Base-by-base conservation (phyloP, 2,888 invertebrate species). In the Leptothorax acervorum region DNA sequence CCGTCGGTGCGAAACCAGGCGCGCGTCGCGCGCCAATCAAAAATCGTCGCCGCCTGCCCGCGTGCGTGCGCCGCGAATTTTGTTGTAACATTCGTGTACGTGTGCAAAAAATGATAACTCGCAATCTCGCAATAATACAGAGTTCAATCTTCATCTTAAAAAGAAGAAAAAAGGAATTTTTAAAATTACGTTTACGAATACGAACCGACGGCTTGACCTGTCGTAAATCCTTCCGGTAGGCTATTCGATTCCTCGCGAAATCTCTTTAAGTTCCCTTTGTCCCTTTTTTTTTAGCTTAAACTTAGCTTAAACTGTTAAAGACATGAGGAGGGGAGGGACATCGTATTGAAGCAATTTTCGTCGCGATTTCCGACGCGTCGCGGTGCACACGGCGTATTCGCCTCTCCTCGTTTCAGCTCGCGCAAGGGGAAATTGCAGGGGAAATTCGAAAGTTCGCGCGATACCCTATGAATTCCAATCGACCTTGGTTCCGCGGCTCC, bases 401-500 rank as follows among this genome's bases (percentile, higher is more conserved):
- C 89, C 90, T 86, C 86, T 84, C 86, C 91, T 91, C 92, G 92
- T 90, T 91, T 86, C 91, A 90, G 91, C 91, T 89, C 90, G 88
- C 86, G 89, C 90, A 92, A 83, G 92, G 92, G 94, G 94, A 94
- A 94, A 94, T 94, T 94, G 92, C 92, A 93, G 92, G 93, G 94
- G 94, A 94, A 94, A 94, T 93, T 93, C 91, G 94, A 94, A 94
- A 94, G 93, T 94, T 93, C 91, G 90, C 88, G 88, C 90, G 91
- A 91, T 90, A 90, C 88, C 86, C 87, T 88, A 90, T 91, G 91
- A 92, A 92, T 92, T 90, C 90, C 89, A 91, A 89, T 91, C 90
- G 90, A 84, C 73, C 87, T 84, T 87, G 88, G 60, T 81, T 81
- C 79, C 79, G 71, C 79, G 60, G 23, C 79, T 12, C 60, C 39